Base-by-base conservation (phyloP, 2,888 invertebrate genomes). In the Euproctis similis region DNA sequence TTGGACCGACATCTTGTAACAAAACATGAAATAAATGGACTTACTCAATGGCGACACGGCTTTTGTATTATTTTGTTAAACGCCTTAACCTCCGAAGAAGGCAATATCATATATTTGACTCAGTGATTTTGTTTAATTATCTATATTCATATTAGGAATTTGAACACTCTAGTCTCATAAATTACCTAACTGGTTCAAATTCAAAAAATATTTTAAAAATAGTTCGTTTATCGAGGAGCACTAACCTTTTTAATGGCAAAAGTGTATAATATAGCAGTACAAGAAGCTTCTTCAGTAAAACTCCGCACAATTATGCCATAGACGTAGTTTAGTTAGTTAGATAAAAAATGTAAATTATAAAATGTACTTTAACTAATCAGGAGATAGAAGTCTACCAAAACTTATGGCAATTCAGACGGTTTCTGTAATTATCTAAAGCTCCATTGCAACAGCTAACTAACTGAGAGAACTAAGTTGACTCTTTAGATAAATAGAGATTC, bases 1-100 rank as follows among this genome's bases (percentile, higher is more conserved):
- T 43, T 25, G 39, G 50, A 53, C 53, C 48, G 63, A 61, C 62
- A 65, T 70, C 61, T 68, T 69, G n/a, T n/a, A n/a, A n/a, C 64
- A 63, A 67, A 71, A 64, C 64, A 64, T 57, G 62, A 69, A 64
- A 66, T 71, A 61, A 65, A 71, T 69, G 60, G 59, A 60, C 59
- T 60, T 61, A 52, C 58, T 59, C 51, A 42, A 43, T 58, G 39
- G 53, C 53, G 53, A n/a, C n/a, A n/a, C n/a, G n/a, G n/a, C n/a
- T n/a, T n/a, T n/a, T n/a, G n/a, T n/a, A n/a, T n/a, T n/a, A n/a
- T n/a, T n/a, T n/a, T n/a, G n/a, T n/a, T n/a, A n/a, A n/a, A n/a
- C n/a, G n/a, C n/a, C n/a, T n/a, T n/a, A n/a, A n/a, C n/a, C n/a
- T n/a, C n/a, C n/a, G n/a, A n/a, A n/a, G n/a, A n/a, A n/a, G n/a